Evolutionary conservation across 2,113 vertebrate genomes (phyloP).

Genomic region (Zosterops pallidus): DNA sequence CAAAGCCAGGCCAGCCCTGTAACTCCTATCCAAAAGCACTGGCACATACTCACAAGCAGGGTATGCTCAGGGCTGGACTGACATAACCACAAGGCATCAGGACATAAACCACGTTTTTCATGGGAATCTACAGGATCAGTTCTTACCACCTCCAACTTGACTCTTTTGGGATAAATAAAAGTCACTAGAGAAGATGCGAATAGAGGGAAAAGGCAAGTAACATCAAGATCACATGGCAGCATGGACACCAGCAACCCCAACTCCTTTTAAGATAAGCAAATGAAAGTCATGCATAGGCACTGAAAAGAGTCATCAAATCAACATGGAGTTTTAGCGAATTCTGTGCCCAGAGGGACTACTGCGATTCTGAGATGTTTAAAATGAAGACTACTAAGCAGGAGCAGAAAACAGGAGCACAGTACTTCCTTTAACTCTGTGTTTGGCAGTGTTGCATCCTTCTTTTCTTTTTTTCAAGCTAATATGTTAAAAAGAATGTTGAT

Average conservation of each 20-base stretch:
- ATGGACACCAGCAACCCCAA: background rate
- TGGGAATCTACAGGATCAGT: background rate
- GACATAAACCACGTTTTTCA: background rate
- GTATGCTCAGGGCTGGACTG: background rate
- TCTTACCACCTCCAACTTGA: background rate
- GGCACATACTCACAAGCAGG: background rate
- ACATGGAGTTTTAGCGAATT: background rate
- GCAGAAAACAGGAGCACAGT: background rate
- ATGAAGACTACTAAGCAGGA: background rate
- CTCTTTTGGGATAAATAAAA: background rate
- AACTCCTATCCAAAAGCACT: fast-evolving
- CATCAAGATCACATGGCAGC: background rate
- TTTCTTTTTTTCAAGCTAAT: background rate
- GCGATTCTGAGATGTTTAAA: background rate
- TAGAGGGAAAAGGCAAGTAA: background rate
- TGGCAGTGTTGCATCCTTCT: background rate
- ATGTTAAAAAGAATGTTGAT: background rate
- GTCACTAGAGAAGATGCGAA: background rate
- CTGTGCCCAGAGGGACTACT: background rate
- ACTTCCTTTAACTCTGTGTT: background rate
- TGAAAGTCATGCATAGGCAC: background rate
- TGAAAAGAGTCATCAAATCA: background rate
- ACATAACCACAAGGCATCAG: background rate
- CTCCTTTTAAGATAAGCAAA: background rate
- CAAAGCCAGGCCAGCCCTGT: background rate